phyloP scores from a whole-genome alignment of 2,113 vertebrate genomes.

The Castor canadensis region DNA sequence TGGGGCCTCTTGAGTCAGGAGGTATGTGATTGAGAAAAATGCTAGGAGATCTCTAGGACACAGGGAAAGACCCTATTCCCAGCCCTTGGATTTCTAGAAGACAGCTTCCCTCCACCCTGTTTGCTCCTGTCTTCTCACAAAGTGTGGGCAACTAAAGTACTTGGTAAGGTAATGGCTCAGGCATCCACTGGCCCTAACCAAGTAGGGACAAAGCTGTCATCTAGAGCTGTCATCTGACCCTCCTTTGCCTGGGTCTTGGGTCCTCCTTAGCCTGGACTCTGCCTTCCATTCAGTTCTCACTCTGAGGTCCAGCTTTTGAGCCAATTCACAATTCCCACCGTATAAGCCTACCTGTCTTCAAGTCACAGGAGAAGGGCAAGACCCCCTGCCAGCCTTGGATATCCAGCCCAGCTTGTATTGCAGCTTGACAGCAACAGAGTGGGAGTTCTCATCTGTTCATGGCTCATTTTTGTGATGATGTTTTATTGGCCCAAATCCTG shows the following conservation, averaged over 20 bases:
- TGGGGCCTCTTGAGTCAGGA: neutral
- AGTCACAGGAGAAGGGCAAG: neutral
- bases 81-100: neutral
- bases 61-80: neutral
- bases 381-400: neutral
- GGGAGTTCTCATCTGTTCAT: neutral
- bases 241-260: too few species aligned
- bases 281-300: neutral
- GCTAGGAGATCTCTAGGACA: neutral
- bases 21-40: neutral
- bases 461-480: neutral
- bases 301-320: neutral
- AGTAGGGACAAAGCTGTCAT: rapidly evolving
- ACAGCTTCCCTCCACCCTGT: rapidly evolving
- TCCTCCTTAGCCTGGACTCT: neutral
- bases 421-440: neutral
- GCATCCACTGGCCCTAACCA: neutral
- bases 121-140: neutral
- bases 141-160: neutral
- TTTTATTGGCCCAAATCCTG: neutral
- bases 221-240: neutral
- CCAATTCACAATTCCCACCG: rapidly evolving
- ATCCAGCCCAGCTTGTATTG: neutral
- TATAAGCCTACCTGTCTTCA: neutral
- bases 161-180: neutral